A percentile compares a stretch with the other conserved stretches of the same genome.
These are phyloP conservation scores for Drosophila bocki DNA, from an alignment of 1,140 invertebrate genomes.

Conservation along the genomic window DNA sequence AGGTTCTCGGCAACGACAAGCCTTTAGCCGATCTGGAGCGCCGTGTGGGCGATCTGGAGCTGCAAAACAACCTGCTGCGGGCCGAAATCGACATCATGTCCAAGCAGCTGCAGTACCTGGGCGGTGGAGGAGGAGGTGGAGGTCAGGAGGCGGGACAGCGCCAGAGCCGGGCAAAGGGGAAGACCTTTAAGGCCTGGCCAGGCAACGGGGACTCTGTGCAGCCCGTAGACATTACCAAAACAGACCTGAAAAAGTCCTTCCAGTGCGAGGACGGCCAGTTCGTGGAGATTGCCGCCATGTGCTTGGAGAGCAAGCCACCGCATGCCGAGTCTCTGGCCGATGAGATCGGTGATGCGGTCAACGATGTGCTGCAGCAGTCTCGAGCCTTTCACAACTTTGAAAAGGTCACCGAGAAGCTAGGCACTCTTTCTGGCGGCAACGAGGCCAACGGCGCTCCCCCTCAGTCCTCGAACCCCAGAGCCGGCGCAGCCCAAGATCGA, in stretches of 20 bases:
- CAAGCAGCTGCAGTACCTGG: constrained; percentile 75
- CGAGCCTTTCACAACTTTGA: constrained; percentile 69
- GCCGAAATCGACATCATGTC: constrained; percentile 79
- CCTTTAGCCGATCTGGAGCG: constrained; percentile 56
- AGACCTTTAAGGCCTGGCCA: constrained; percentile 68
- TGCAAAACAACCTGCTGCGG: constrained; percentile 78
- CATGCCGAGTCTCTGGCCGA: constrained; percentile 58
- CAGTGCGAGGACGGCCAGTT: constrained; percentile 64
- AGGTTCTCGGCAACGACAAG: constrained; percentile 34
- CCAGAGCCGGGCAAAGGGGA: constrained; percentile 20
- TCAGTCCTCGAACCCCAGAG: not conserved
- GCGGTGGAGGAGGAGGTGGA: constrained; percentile 4
- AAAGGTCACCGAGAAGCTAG: constrained; percentile 69
- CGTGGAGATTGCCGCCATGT: constrained; percentile 69
- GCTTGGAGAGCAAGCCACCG: constrained; percentile 52
- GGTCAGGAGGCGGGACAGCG: constrained; percentile 11
- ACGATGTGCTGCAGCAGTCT: constrained; percentile 70
- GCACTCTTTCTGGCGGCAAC: constrained; percentile 43
- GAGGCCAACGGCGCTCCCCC: not conserved
- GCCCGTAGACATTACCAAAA: constrained; percentile 64
- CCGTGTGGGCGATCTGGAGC: constrained; percentile 68
- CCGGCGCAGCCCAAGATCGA: not conserved
- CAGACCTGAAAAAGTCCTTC: constrained; percentile 60
- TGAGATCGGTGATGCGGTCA: constrained; percentile 65
- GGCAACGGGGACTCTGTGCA: constrained; percentile 59